Evolutionary conservation across 2,797 vertebrate species (phyloP).

Genomic region (Myotis pilosus): DNA sequence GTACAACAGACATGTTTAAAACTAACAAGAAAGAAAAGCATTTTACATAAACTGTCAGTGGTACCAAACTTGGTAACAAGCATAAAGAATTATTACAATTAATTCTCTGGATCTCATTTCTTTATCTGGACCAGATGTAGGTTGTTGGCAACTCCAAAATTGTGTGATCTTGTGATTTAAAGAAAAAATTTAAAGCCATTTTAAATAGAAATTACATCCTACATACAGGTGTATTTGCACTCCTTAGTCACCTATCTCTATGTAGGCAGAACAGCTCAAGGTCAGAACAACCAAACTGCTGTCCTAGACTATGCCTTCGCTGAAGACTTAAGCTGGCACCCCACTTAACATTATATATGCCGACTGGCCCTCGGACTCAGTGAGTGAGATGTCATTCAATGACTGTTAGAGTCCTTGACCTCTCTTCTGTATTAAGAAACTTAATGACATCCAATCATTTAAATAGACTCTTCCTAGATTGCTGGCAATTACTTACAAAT

Average conservation of each 20-base stretch:
- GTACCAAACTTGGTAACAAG: not conserved
- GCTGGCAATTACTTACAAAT: not conserved
- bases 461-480: not conserved
- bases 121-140: not conserved
- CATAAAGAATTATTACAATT: not conserved
- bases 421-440: conserved; percentile 16
- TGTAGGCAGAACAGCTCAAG: not conserved
- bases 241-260: not conserved
- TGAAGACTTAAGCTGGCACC: not conserved
- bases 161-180: not conserved
- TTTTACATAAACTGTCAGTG: not conserved
- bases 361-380: not conserved
- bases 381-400: not conserved
- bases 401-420: not conserved
- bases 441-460: not conserved
- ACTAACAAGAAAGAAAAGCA: conserved; percentile 47
- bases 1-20: conserved; percentile 41
- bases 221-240: not conserved
- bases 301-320: not conserved
- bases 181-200: not conserved
- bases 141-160: not conserved
- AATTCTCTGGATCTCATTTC: not conserved
- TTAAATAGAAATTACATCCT: not conserved
- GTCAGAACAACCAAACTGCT: not conserved
- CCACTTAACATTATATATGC: not conserved